These are phyloP conservation scores for Channa argus DNA, from an alignment of 2,113 vertebrate species.

Conservation along the genomic window DNA sequence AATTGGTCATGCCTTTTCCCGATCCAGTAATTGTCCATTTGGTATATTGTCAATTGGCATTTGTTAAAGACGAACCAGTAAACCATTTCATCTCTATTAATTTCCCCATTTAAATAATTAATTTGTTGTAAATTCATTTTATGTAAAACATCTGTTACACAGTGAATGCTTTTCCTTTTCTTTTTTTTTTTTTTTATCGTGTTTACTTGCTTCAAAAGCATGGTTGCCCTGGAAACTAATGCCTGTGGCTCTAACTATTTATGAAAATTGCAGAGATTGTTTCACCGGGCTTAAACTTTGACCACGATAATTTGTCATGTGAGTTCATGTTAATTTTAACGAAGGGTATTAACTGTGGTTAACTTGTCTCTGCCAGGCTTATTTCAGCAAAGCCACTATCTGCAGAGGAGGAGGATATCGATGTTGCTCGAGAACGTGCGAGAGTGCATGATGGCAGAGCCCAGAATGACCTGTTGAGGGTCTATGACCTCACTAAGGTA, in stretches of 20 bases:
- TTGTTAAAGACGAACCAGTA: not conserved
- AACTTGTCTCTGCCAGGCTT: conserved; percentile 78
- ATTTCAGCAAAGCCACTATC: conserved; percentile 82
- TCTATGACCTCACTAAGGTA: conserved; percentile 95
- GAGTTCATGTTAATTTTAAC: conserved; percentile 54
- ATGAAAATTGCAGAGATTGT: conserved; percentile 60
- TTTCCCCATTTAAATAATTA: conserved; percentile 16
- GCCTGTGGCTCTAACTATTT: conserved; percentile 26
- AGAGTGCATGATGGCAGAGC: conserved; percentile 88
- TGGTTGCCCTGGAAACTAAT: conserved; percentile 66
- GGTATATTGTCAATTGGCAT: not conserved
- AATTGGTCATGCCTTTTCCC: not conserved
- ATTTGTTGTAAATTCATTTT: conserved; percentile 16
- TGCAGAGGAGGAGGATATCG: conserved; percentile 90
- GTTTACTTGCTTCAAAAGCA: conserved; percentile 38
- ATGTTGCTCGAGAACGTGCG: conserved; percentile 91
- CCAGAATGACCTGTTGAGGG: conserved; percentile 90
- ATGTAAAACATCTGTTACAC: conserved; percentile 48
- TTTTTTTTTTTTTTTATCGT: not conserved
- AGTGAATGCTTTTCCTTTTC: conserved; percentile 16
- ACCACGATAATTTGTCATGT: conserved; percentile 51
- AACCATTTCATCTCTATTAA: not conserved
- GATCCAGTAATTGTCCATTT: not conserved
- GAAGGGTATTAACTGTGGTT: conserved; percentile 40
- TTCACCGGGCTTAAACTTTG: conserved; percentile 55